Percentiles rank a stretch among this genome's conserved stretches.
Evolutionary conservation across 2,797 vertebrate genomes (phyloP).

Genomic region (Emydoidea blandingii): DNA sequence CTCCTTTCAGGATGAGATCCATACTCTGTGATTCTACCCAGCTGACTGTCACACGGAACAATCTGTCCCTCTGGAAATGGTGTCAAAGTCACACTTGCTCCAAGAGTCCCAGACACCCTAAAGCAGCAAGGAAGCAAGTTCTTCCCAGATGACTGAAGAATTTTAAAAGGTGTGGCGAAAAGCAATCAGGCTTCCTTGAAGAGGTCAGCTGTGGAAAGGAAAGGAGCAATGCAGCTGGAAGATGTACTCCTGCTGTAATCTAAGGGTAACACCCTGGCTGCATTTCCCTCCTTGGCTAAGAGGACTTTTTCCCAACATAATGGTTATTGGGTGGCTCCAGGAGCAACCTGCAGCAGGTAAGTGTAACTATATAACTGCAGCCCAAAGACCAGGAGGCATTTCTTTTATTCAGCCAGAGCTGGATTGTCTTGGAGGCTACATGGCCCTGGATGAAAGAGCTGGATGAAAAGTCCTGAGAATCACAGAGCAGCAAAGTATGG

Average conservation of each 20-base stretch:
- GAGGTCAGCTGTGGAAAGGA: too few species aligned
- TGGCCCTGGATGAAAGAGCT: background rate
- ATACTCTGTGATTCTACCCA: background rate
- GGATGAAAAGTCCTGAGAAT: too few species aligned
- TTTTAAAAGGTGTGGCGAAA: background rate
- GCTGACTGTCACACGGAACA: background rate
- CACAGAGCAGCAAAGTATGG: rapidly evolving
- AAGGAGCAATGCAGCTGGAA: too few species aligned
- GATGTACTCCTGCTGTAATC: too few species aligned
- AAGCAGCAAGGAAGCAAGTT: rapidly evolving
- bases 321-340: background rate
- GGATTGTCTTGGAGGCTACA: background rate
- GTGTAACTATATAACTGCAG: background rate
- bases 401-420: background rate
- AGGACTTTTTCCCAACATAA: background rate
- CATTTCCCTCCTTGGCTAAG: background rate
- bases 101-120: background rate
- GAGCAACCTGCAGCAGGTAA: background rate
- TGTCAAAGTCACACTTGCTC: background rate
- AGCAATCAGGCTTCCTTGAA: too few species aligned
- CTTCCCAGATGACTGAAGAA: background rate
- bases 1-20: background rate
- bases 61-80: background rate
- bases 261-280: too few species aligned
- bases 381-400: background rate